Percentiles rank a stretch among this genome's conserved stretches.
These are phyloP conservation scores for Priocnemis perturbator DNA, from an alignment of 2,888 invertebrate species.

Conservation along the genomic window DNA sequence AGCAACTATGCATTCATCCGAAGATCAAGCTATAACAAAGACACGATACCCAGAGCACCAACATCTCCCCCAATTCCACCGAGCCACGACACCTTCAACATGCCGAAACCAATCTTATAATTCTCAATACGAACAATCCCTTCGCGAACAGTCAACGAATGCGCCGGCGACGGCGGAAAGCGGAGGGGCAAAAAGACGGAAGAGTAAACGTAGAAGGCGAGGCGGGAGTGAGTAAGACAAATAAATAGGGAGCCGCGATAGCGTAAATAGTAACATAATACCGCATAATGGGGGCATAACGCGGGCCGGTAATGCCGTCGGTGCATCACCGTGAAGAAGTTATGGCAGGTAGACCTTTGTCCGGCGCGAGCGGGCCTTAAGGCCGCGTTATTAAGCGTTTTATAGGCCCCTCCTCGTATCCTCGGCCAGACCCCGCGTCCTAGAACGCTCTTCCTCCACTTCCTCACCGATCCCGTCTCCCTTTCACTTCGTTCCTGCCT, in stretches of 20 bases:
- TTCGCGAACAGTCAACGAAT: too few species aligned
- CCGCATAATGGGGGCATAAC: constrained; percentile 71
- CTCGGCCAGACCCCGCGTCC: constrained; percentile 30
- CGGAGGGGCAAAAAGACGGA: neutral
- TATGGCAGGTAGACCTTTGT: constrained; percentile 65
- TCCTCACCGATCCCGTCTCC: neutral
- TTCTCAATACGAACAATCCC: too few species aligned
- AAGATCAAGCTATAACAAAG: too few species aligned
- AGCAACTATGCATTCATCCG: too few species aligned
- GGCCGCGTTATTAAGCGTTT: constrained; percentile 61
- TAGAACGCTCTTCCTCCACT: constrained; percentile 27
- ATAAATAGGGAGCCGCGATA: constrained; percentile 67
- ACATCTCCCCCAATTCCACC: too few species aligned
- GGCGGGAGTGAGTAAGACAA: constrained; percentile 60
- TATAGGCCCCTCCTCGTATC: constrained; percentile 39
- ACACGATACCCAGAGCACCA: too few species aligned
- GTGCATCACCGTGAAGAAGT: constrained; percentile 65
- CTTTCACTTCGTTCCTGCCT: neutral
- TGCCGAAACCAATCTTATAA: too few species aligned
- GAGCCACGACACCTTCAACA: too few species aligned
- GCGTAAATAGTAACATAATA: constrained; percentile 74
- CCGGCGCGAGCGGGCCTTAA: constrained; percentile 48
- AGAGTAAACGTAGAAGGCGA: constrained; percentile 50
- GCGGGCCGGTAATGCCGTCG: constrained; percentile 60
- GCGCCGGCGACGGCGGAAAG: neutral